Evolutionary conservation across 2,888 invertebrate species (phyloP), one percentile per base, ranked within the genome.

Genomic region (Ligdia adustata): DNA sequence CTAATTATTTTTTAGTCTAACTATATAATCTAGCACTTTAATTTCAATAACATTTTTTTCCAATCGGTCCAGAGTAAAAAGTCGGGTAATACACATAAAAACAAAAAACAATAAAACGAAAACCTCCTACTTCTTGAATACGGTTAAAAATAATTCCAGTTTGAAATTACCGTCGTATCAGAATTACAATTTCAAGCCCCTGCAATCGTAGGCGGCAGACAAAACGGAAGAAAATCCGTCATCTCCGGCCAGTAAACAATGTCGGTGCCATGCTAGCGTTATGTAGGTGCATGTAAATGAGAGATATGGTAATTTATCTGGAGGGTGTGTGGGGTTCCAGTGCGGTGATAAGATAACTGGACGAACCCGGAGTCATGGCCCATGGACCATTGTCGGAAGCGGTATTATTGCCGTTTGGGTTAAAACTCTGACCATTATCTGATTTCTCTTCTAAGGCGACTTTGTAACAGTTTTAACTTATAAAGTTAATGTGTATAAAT

Each of bases 151-250:
- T n/a, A n/a, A n/a, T n/a, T n/a, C n/a, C n/a, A n/a, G n/a, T n/a
- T n/a, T n/a, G n/a, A n/a, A n/a, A n/a, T n/a, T n/a, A n/a, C n/a
- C n/a, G n/a, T n/a, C n/a, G n/a, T n/a, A n/a, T n/a, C n/a, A n/a
- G n/a, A n/a, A n/a, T n/a, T n/a, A n/a, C n/a, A n/a, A 43, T 40
- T 42, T 35, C 41, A 50, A 59, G 63, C 56, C 61, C 58, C 61
- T 56, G 54, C 53, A 65, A 59, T 62, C 54, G 62, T 54, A 49
- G 62, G 60, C 62, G 62, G 64, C 62, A 62, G 69, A 62, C 72
- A 79, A 75, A 85, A 70, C 87, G 88, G 88, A 88, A 89, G 89
- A 85, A 86, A 84, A 85, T 87, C 79, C 79, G 85, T 89, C 89
- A 88, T 85, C 79, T 82, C 77, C 72, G 74, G 76, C 67, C 74